Percentiles rank a stretch among this genome's conserved stretches.
These are phyloP conservation scores for Heliocidaris erythrogramma DNA, from an alignment of 35 echinoderm and acorn worm genomes.

Conservation along the genomic window DNA sequence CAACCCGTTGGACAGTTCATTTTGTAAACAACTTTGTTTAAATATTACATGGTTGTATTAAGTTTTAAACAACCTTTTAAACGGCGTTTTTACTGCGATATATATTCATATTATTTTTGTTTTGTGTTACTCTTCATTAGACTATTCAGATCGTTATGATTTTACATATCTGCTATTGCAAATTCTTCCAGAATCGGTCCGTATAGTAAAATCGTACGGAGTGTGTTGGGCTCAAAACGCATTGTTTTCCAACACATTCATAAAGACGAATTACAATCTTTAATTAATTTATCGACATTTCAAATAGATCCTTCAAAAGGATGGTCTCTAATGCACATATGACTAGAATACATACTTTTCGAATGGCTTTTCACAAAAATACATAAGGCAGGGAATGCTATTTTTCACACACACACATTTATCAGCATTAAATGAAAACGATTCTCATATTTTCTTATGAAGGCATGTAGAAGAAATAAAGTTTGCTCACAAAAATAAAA, in stretches of 20 bases:
- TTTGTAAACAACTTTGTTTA: too few relatives aligned
- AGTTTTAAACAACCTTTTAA: too few relatives aligned
- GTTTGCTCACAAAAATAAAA: neutral
- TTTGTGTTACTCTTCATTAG: too few relatives aligned
- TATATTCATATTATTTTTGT: too few relatives aligned
- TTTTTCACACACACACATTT: constrained; percentile 40
- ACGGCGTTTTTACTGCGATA: too few relatives aligned
- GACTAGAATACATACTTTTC: constrained; percentile 41
- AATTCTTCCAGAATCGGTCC: neutral
- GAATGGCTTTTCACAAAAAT: constrained; percentile 44
- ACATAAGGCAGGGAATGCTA: constrained; percentile 50
- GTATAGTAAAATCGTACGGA: neutral
- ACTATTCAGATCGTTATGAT: neutral
- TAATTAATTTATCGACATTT: neutral
- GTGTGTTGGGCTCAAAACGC: neutral
- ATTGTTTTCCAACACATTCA: neutral
- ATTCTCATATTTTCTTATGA: neutral
- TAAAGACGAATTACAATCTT: neutral
- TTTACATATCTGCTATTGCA: neutral
- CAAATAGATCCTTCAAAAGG: constrained; percentile 36
- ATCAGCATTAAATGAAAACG: neutral
- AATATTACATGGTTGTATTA: too few relatives aligned
- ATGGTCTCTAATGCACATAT: constrained; percentile 22
- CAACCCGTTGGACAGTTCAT: too few relatives aligned
- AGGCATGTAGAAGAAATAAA: neutral